phyloP scores from a whole-genome alignment of 2,797 vertebrate species.

The Peromyscus nudipes region DNA sequence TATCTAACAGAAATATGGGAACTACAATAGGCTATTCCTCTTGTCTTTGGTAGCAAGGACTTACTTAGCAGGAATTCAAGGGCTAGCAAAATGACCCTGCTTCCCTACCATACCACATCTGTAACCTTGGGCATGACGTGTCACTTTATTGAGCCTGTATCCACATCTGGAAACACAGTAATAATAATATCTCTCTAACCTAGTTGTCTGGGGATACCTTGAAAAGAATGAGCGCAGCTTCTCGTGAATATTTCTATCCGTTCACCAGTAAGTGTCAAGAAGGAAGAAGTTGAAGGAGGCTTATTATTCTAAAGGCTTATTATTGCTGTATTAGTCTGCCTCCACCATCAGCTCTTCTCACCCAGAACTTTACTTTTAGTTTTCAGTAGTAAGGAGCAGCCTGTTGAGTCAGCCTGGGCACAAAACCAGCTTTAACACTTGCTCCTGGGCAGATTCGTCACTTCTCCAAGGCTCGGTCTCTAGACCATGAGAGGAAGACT shows the following conservation, averaged over 20 bases:
- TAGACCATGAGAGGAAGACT: not conserved
- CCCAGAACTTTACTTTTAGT: not conserved
- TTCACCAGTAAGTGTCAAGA: not conserved
- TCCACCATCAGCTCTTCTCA: not conserved
- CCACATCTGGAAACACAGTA: not conserved
- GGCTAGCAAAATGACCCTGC: not conserved
- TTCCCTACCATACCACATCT: not conserved
- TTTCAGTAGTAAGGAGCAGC: not conserved
- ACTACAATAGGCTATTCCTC: not conserved
- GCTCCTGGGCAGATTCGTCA: not conserved
- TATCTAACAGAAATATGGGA: not conserved
- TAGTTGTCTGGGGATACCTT: not conserved
- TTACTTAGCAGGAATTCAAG: constrained; percentile 5
- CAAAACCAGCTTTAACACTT: not conserved
- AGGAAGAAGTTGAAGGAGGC: not conserved
- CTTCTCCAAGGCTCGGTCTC: not conserved
- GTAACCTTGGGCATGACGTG: not conserved
- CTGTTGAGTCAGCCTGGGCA: not conserved
- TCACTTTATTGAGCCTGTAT: not conserved
- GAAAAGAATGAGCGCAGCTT: not conserved
- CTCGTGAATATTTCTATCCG: not conserved
- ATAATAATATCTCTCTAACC: not conserved
- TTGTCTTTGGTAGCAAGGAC: not conserved
- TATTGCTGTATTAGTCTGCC: not conserved
- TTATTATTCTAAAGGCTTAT: not conserved